phyloP scores from a whole-genome alignment of 2,888 invertebrate genomes.

The Congeria kusceri region DNA sequence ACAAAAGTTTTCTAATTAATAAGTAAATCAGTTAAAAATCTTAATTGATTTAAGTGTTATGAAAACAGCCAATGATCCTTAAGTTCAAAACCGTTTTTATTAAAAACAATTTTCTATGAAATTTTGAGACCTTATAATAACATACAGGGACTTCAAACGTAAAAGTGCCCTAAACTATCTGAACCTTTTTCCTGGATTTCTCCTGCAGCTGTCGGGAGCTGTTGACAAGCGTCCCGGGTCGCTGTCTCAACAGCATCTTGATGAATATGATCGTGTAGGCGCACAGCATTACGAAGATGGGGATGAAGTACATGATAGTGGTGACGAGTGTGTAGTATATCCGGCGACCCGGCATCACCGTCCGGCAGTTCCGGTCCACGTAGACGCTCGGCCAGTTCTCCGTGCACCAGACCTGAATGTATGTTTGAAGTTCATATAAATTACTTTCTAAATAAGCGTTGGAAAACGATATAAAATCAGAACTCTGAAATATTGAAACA shows the following conservation, averaged over 20 bases:
- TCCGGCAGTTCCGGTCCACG: conserved; percentile 54
- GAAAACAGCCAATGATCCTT: no score
- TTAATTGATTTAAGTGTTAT: no score
- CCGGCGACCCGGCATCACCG: conserved; percentile 51
- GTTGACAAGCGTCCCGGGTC: conserved; percentile 65
- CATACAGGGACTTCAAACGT: no score
- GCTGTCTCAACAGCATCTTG: conserved; percentile 67
- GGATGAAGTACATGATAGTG: conserved; percentile 79
- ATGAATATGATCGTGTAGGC: conserved; percentile 75
- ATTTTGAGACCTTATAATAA: no score
- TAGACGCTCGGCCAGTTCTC: conserved; percentile 77
- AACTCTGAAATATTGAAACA: no score
- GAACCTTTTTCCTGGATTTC: conserved; percentile 74
- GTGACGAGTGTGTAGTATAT: conserved; percentile 75
- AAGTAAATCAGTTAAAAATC: no score
- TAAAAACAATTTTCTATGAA: no score
- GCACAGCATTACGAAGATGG: conserved; percentile 76
- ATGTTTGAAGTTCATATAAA: no score
- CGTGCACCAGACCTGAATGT: conserved; percentile 67
- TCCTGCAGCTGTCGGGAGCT: conserved; percentile 64
- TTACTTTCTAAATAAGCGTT: no score
- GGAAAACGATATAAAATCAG: no score
- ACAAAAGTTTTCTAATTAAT: no score
- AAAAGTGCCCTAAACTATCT: neutral
- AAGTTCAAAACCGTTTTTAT: no score